Evolutionary conservation across 2,797 vertebrate species (phyloP).

Genomic region (Acropternis orthonyx): DNA sequence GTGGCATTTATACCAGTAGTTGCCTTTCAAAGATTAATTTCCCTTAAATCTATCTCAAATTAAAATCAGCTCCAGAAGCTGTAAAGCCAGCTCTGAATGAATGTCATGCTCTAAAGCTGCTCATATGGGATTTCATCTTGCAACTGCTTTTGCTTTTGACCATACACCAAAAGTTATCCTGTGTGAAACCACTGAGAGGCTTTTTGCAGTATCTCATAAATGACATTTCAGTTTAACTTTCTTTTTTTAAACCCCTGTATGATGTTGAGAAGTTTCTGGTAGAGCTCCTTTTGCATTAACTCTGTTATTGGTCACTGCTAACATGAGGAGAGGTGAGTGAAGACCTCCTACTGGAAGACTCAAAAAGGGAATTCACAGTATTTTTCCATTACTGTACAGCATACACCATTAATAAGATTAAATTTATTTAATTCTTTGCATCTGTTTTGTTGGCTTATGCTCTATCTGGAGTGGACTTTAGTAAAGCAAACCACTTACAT

Average conservation of each 20-base stretch:
- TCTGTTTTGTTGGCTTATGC: constrained; percentile 56
- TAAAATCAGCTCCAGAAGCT: background rate
- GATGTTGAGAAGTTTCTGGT: constrained; percentile 7
- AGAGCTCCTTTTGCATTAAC: constrained; percentile 47
- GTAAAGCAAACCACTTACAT: background rate
- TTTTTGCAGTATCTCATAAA: constrained; percentile 51
- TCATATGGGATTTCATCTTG: background rate
- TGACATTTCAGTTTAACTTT: constrained; percentile 56
- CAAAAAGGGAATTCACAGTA: background rate
- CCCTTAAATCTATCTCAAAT: background rate
- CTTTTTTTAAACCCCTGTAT: constrained; percentile 5
- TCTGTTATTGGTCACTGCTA: constrained; percentile 37
- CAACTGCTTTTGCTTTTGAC: constrained; percentile 25
- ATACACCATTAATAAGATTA: constrained; percentile 35
- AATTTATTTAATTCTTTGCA: background rate
- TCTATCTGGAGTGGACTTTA: constrained; percentile 3
- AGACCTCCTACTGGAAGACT: background rate
- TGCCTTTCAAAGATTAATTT: constrained; percentile 11
- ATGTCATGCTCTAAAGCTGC: background rate
- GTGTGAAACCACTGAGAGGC: constrained; percentile 73
- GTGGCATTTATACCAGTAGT: background rate
- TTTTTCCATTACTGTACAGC: constrained; percentile 2
- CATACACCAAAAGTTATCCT: constrained; percentile 66
- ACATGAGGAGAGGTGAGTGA: constrained; percentile 41
- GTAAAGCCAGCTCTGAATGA: background rate